Evolutionary conservation across 2,113 vertebrate genomes (phyloP), one percentile per base, ranked within the genome.

Genomic region (Pollimyrus isidori): DNA sequence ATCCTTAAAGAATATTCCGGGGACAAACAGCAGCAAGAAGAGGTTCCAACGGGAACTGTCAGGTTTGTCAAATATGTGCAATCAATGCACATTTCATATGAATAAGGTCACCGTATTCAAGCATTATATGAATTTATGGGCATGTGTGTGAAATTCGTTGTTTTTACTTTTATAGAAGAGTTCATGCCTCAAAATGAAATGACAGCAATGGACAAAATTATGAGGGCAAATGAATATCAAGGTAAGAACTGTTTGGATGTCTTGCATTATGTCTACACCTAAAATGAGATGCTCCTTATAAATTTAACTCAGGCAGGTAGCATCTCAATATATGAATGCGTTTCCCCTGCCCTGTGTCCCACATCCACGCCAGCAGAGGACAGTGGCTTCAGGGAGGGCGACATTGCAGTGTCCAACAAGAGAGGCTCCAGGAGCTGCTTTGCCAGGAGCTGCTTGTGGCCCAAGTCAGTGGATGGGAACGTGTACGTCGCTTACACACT

Each of bases 191-290:
- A 84, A 7, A 90, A 42, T 21, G 92, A 92, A 45, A 90, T 83
- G 91, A 94, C 93, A 6, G 94, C 93, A 13, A 96, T 96, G 95
- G 95, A 96, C 89, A 92, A 93, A 88, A 96, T 96, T 62, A 96
- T 95, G 49, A 93, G 94, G 92, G 84, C 92, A 2, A 96, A 95
- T 89, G 95, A 95, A 90, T 89, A 92, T 5, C 92, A 93, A 91
- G 91, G 96, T 95, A 92, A 92, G 88, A 39, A 46, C 7, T 9
- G 4, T 3, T 4, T 88, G 65, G 10, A 49, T 48, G 19, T 45
- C n/a, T 46, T 80, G 23, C 1, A 87, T 83, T 56, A 13, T 65
- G 35, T 11, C 4, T 85, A 42, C 19, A 49, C 46, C 46, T 13
- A 52, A 83, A 89, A 52, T 86, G 39, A 26, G 0, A 88, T 19